These are phyloP conservation scores for Drosophila quasianomalipes DNA, from an alignment of 2,888 invertebrate genomes.

Conservation along the genomic window DNA sequence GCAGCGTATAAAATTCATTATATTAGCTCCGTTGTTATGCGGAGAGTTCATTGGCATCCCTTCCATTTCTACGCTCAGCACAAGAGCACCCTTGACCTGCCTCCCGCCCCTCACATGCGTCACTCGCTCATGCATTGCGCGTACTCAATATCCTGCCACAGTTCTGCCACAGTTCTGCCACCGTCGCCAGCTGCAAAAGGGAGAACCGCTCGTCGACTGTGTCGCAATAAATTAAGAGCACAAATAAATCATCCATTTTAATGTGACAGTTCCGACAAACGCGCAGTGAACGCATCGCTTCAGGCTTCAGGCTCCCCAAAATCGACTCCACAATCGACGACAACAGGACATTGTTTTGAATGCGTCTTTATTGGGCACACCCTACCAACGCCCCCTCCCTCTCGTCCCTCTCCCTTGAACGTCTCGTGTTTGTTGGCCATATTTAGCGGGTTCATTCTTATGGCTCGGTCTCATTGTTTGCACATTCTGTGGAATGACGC, in stretches of 20 bases:
- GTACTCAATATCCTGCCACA: slow-evolving; percentile 75
- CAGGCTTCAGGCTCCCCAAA: not conserved
- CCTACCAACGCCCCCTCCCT: not conserved
- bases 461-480: slow-evolving; percentile 66
- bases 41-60: slow-evolving; percentile 59
- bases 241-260: slow-evolving; percentile 83
- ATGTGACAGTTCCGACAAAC: slow-evolving; percentile 83
- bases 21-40: slow-evolving; percentile 51
- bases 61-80: not conserved
- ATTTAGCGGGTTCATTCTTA: slow-evolving; percentile 68
- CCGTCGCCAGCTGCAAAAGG: not conserved
- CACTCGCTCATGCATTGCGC: slow-evolving; percentile 76
- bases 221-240: slow-evolving; percentile 80
- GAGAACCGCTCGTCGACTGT: slow-evolving; percentile 45
- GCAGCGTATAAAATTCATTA: slow-evolving; percentile 77
- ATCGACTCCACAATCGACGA: slow-evolving; percentile 6
- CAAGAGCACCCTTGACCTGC: not conserved
- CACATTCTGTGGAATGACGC: slow-evolving; percentile 61
- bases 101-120: not conserved
- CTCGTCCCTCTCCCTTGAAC: not conserved
- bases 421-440: slow-evolving; percentile 58
- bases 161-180: not conserved
- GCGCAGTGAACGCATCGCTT: slow-evolving; percentile 20
- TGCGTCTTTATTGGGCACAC: slow-evolving; percentile 24
- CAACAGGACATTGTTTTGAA: slow-evolving; percentile 61